phyloP scores from a whole-genome alignment of 2,888 invertebrate genomes.

The Notodonta dromedarius region DNA sequence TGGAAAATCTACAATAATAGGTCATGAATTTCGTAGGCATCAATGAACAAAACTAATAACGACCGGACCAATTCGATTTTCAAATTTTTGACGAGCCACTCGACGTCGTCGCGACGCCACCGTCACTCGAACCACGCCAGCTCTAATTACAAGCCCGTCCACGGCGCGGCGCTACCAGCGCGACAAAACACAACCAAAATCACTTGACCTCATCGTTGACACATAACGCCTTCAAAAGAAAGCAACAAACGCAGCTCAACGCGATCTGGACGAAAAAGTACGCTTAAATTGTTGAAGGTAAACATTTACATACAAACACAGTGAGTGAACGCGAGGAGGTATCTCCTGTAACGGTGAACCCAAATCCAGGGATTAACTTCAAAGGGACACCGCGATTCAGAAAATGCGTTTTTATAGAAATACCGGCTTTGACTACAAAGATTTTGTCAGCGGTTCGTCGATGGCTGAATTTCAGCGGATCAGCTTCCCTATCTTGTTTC shows the following conservation, averaged over 20 bases:
- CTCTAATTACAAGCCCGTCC: slow-evolving; percentile 57
- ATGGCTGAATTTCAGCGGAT: slow-evolving; percentile 59
- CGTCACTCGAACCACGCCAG: slow-evolving; percentile 47
- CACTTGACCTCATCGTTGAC: slow-evolving; percentile 36
- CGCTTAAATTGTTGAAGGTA: slow-evolving; percentile 57
- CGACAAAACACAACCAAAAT: slow-evolving; percentile 39
- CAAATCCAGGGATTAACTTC: slow-evolving; percentile 79
- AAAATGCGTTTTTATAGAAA: slow-evolving; percentile 81
- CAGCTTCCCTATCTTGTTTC: slow-evolving; percentile 63
- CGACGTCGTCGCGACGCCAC: slow-evolving; percentile 50
- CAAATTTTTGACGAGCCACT: slow-evolving; percentile 66
- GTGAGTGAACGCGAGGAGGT: slow-evolving; percentile 42
- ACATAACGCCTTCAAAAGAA: slow-evolving; percentile 12
- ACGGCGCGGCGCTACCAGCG: slow-evolving; percentile 49
- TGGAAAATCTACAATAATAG: too few relatives aligned
- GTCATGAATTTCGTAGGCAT: background rate
- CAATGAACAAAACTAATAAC: slow-evolving; percentile 43
- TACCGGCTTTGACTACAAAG: slow-evolving; percentile 71
- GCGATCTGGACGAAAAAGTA: slow-evolving; percentile 45
- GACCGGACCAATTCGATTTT: slow-evolving; percentile 59
- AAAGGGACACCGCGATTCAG: slow-evolving; percentile 71
- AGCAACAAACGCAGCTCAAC: slow-evolving; percentile 37
- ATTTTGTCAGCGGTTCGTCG: slow-evolving; percentile 70
- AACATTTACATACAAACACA: slow-evolving; percentile 57
- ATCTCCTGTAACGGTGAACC: slow-evolving; percentile 52